A percentile compares a stretch with the other conserved stretches of the same genome.
Evolutionary conservation across 37 sponge, comb jelly and placozoan species (phyloP).

Genomic region (Tethya wilhelma): DNA sequence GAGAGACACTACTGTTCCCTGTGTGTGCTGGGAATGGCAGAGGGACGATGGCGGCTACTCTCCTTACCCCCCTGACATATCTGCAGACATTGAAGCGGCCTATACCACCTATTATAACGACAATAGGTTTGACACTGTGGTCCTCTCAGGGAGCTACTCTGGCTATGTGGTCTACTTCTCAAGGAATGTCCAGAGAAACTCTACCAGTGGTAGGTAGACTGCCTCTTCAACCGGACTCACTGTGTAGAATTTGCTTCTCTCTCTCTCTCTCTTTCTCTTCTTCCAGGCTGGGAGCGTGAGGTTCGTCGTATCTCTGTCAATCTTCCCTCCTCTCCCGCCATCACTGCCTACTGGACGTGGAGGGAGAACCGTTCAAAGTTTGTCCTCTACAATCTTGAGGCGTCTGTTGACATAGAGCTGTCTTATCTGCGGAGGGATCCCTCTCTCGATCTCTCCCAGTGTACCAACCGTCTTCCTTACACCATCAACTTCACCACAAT

Average conservation of each 20-base stretch:
- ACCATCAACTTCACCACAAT: conserved; percentile 50
- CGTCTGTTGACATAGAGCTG: conserved; percentile 68
- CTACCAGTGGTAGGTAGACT: no score
- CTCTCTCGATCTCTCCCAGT: neutral
- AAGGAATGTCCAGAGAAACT: no score
- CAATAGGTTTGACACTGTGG: no score
- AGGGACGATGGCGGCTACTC: conserved; percentile 67
- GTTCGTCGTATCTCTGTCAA: neutral
- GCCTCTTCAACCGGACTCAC: no score
- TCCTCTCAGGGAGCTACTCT: no score
- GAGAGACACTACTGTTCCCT: no score
- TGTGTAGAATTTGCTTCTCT: no score
- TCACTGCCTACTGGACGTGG: conserved; percentile 73
- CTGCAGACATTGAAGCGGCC: conserved; percentile 28
- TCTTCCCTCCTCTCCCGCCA: conserved; percentile 42
- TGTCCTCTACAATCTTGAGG: conserved; percentile 42
- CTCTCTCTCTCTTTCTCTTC: no score
- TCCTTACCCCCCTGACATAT: conserved; percentile 55
- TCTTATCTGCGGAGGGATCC: conserved; percentile 17
- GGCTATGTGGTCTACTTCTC: no score
- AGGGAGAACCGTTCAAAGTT: conserved; percentile 23
- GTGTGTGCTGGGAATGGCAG: conserved; percentile 64
- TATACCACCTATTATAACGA: neutral
- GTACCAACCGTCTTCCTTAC: conserved; percentile 59
- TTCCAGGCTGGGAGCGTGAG: no score